Evolutionary conservation across 2,113 vertebrate species (phyloP).

Genomic region (Empidonax traillii): DNA sequence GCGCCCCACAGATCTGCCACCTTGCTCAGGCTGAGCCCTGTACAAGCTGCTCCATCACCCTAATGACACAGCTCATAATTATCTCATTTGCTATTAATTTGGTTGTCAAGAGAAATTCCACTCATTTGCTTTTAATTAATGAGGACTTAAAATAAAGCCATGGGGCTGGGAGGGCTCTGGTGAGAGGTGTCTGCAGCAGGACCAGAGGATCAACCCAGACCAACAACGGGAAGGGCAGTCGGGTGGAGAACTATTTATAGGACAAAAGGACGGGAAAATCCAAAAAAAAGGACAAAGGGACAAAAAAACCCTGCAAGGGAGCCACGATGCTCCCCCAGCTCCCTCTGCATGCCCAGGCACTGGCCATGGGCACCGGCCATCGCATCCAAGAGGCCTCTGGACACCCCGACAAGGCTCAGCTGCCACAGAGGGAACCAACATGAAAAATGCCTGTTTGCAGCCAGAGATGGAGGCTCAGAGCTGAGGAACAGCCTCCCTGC

Average conservation of each 20-base stretch:
- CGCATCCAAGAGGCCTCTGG: background rate
- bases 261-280: background rate
- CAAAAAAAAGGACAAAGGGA: background rate
- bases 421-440: background rate
- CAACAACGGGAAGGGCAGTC: background rate
- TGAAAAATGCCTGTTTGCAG: background rate
- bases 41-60: conserved; percentile 19
- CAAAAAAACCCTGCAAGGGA: background rate
- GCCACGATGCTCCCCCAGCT: accelerated
- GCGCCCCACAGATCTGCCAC: background rate
- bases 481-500: background rate
- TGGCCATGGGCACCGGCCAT: background rate
- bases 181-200: background rate
- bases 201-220: background rate
- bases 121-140: conserved; percentile 58
- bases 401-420: background rate
- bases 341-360: background rate
- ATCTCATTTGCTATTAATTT: conserved; percentile 28
- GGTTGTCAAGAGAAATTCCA: conserved; percentile 23
- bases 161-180: background rate
- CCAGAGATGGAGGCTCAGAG: background rate
- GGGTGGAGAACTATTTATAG: background rate
- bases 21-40: background rate
- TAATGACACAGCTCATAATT: background rate
- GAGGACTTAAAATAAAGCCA: conserved; percentile 29